Evolutionary conservation across 92 coral and sea anemone species (phyloP).

Genomic region (Zoanthus gigantus): DNA sequence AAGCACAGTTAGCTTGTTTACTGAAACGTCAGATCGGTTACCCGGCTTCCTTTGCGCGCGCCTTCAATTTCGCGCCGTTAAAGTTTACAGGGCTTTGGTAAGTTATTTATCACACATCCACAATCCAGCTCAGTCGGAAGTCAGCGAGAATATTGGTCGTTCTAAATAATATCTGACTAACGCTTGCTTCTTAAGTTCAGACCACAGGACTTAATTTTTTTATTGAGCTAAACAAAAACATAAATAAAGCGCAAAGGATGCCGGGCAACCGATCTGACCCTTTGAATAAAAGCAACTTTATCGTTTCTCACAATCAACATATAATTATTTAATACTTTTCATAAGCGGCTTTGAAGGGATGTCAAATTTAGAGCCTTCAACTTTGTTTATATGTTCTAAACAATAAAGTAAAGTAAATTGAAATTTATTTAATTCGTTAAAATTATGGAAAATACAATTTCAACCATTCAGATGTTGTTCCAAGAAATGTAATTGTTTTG

Average conservation of each 20-base stretch:
- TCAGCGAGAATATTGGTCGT: no score
- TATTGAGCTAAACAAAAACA: neutral
- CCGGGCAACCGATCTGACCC: neutral
- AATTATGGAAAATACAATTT: neutral
- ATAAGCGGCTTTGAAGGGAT: neutral
- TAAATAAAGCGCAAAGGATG: neutral
- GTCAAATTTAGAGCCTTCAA: neutral
- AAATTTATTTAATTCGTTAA: neutral
- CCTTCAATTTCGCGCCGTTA: no score
- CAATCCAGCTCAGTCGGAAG: no score
- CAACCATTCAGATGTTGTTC: neutral
- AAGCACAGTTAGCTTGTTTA: no score
- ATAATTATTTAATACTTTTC: neutral
- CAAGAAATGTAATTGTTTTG: neutral
- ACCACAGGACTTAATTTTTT: neutral
- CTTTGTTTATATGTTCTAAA: neutral
- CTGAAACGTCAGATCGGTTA: no score
- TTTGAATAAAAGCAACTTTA: neutral
- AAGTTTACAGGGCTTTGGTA: no score
- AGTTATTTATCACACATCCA: no score
- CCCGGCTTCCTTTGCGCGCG: no score
- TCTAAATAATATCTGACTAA: no score
- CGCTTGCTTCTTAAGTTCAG: neutral
- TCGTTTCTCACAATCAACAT: constrained; percentile 1
- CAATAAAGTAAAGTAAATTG: neutral